Conservation (phyloP, 2,113 vertebrate species). For the Ptilorrhoa leucosticta region DNA sequence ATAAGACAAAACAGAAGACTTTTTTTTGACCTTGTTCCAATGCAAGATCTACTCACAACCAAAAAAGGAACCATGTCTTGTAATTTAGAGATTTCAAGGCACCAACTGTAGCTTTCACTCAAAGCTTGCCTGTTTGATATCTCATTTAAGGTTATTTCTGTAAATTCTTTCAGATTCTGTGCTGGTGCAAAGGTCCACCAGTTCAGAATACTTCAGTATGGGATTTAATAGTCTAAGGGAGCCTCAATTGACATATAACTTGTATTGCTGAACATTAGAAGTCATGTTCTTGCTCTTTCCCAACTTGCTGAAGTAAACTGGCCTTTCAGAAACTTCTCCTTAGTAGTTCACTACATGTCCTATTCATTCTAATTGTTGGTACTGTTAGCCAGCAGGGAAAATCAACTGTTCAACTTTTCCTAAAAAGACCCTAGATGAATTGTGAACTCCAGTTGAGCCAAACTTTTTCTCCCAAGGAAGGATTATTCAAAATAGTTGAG, state of each 20-base stretch:
- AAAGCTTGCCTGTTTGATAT: neutral
- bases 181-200: neutral
- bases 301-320: neutral
- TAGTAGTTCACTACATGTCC: neutral
- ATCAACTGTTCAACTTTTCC: neutral
- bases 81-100: neutral
- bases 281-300: neutral
- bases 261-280: neutral
- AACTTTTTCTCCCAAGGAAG: neutral
- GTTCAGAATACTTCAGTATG: neutral
- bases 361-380: neutral
- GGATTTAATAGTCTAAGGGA: neutral
- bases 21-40: neutral
- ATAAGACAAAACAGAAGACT: neutral
- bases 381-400: neutral
- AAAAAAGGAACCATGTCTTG: neutral
- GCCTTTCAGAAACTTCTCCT: neutral
- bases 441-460: neutral
- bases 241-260: rapidly evolving
- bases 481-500: neutral
- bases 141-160: neutral
- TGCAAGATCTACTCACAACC: neutral
- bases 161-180: neutral
- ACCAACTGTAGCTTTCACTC: neutral
- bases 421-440: neutral